Evolutionary conservation across 2,888 invertebrate species (phyloP).

Genomic region (Aromia moschata): DNA sequence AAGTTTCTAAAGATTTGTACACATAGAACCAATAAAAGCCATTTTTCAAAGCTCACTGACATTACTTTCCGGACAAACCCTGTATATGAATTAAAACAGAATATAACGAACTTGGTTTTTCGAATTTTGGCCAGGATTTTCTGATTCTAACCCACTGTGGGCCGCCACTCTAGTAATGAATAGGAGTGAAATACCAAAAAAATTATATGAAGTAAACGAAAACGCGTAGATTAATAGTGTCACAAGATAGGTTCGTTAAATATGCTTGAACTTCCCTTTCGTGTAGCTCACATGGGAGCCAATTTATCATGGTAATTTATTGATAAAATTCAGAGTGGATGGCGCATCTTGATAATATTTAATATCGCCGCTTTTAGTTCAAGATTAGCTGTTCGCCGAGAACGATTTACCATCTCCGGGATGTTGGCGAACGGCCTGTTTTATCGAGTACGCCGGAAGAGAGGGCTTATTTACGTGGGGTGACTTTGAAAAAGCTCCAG

Average conservation of each 20-base stretch:
- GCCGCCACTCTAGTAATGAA: no score
- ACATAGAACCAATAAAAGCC: no score
- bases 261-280: not conserved
- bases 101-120: no score
- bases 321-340: not conserved
- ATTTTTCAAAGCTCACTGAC: no score
- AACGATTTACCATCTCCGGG: not conserved
- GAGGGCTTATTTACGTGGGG: not conserved
- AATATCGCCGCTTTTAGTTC: not conserved
- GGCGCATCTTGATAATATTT: not conserved
- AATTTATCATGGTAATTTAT: not conserved
- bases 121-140: no score
- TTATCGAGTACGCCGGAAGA: not conserved
- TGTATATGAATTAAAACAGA: no score
- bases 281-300: not conserved
- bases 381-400: not conserved
- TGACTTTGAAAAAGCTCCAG: not conserved
- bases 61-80: no score
- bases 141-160: no score
- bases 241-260: not conserved
- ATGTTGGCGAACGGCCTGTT: constrained; percentile 1
- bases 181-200: no score
- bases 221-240: no score
- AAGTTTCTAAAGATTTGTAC: no score
- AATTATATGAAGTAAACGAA: no score